These are phyloP conservation scores for Dysidea cf. avara DNA, from an alignment of 37 sponge, comb jelly and placozoan species.

Conservation along the genomic window DNA sequence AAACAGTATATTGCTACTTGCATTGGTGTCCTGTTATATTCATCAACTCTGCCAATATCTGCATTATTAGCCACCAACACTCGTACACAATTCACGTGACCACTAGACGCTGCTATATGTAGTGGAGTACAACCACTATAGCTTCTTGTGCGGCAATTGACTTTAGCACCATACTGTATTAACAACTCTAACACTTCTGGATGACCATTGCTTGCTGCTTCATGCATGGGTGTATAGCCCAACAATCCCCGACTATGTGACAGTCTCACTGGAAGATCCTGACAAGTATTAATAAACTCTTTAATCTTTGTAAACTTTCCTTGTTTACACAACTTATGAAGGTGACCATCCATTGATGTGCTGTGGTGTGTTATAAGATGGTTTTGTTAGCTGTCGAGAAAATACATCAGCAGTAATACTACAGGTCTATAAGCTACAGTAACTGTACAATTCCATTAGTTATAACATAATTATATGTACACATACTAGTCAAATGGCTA, in stretches of 20 bases:
- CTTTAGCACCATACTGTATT: conserved; percentile 2
- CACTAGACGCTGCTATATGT: conserved; percentile 70
- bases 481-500: too few species aligned
- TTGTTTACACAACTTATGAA: conserved; percentile 65
- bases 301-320: conserved; percentile 53
- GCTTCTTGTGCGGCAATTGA: conserved; percentile 39
- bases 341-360: conserved; percentile 49
- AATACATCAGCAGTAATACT: too few species aligned
- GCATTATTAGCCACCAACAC: conserved; percentile 47
- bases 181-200: conserved; percentile 25
- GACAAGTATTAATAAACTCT: conserved; percentile 28
- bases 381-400: too few species aligned
- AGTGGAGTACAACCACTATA: conserved; percentile 76
- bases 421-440: too few species aligned
- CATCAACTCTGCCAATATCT: conserved; percentile 48
- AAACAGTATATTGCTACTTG: conserved; percentile 45
- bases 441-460: too few species aligned
- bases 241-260: conserved; percentile 44
- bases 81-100: conserved; percentile 56
- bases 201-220: conserved; percentile 56
- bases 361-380: too few species aligned
- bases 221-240: conserved; percentile 85
- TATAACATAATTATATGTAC: too few species aligned
- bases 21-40: conserved; percentile 58
- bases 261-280: conserved; percentile 22